Evolutionary conservation across 2,888 invertebrate species (phyloP).

Genomic region (Lasioglossum leucozonium): DNA sequence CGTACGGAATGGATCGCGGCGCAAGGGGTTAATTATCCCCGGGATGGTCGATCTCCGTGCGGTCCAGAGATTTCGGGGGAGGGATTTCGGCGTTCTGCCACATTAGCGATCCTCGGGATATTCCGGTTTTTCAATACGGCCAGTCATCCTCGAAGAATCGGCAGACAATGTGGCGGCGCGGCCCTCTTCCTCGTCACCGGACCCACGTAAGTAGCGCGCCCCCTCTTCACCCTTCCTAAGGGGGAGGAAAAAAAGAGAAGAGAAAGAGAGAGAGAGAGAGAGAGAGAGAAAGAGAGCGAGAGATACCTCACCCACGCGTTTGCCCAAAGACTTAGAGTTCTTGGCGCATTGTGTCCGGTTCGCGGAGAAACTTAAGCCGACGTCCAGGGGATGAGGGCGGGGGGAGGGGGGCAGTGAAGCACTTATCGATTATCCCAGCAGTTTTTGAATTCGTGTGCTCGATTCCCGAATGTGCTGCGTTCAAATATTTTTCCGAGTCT

Average conservation of each 20-base stretch:
- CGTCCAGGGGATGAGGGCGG: conserved; percentile 7
- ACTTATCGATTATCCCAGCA: conserved; percentile 60
- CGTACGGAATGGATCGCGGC: not conserved
- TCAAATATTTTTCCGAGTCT: conserved; percentile 31
- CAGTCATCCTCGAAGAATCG: conserved; percentile 83
- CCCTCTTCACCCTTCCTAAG: conserved; percentile 62
- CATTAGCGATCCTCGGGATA: conserved; percentile 76
- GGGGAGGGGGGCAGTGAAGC: not conserved
- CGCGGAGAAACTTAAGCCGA: conserved; percentile 58
- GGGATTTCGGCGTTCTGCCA: conserved; percentile 80
- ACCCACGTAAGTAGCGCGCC: conserved; percentile 72
- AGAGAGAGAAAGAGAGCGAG: conserved; percentile 15
- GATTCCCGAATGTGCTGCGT: conserved; percentile 28
- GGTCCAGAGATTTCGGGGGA: conserved; percentile 68
- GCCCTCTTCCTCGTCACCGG: conserved; percentile 64
- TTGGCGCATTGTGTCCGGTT: conserved; percentile 38
- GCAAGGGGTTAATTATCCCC: not conserved
- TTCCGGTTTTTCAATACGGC: conserved; percentile 79
- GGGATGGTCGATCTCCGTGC: not conserved
- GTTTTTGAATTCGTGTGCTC: conserved; percentile 48
- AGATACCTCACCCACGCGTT: conserved; percentile 53
- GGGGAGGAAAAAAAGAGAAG: not conserved
- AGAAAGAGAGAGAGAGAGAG: not conserved
- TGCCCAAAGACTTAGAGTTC: conserved; percentile 52
- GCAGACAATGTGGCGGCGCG: conserved; percentile 82